A percentile compares a stretch with the other conserved stretches of the same genome.
These are phyloP conservation scores for Harmothoe impar DNA, from an alignment of 2,888 invertebrate species.

Conservation along the genomic window DNA sequence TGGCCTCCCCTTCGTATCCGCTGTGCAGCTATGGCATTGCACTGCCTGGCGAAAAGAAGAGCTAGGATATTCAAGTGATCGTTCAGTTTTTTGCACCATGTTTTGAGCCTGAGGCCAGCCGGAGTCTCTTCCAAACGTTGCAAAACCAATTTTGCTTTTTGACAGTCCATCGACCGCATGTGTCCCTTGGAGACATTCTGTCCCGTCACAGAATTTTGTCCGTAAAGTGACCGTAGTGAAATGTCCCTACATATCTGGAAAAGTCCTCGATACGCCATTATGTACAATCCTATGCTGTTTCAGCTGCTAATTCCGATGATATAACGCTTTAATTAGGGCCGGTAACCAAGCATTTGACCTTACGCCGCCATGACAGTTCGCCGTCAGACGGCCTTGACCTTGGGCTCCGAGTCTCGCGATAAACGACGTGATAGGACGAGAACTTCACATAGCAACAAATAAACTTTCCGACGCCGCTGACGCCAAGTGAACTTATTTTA, in stretches of 20 bases:
- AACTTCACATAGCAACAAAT: constrained; percentile 55
- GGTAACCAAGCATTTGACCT: constrained; percentile 25
- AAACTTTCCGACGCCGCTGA: not conserved
- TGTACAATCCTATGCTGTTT: not conserved
- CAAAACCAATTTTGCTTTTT: constrained; percentile 24
- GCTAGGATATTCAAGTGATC: constrained; percentile 63
- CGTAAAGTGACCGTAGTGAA: constrained; percentile 16
- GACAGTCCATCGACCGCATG: constrained; percentile 31
- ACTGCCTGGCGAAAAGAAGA: constrained; percentile 75
- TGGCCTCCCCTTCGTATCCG: constrained; percentile 75
- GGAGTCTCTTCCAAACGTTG: constrained; percentile 23
- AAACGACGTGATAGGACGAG: constrained; percentile 20
- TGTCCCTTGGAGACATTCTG: not conserved
- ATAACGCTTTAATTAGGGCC: not conserved
- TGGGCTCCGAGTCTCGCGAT: not conserved
- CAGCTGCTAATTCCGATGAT: not conserved
- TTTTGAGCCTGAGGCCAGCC: not conserved
- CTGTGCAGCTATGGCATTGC: constrained; percentile 77
- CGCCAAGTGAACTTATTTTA: not conserved
- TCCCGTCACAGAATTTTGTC: constrained; percentile 23
- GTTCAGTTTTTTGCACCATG: constrained; percentile 1
- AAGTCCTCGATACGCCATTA: constrained; percentile 46
- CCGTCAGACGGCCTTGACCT: constrained; percentile 41
- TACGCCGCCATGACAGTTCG: constrained; percentile 33
- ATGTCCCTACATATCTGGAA: constrained; percentile 31